phyloP scores from a whole-genome alignment of 2,113 vertebrate species.

The Struthio camelus region DNA sequence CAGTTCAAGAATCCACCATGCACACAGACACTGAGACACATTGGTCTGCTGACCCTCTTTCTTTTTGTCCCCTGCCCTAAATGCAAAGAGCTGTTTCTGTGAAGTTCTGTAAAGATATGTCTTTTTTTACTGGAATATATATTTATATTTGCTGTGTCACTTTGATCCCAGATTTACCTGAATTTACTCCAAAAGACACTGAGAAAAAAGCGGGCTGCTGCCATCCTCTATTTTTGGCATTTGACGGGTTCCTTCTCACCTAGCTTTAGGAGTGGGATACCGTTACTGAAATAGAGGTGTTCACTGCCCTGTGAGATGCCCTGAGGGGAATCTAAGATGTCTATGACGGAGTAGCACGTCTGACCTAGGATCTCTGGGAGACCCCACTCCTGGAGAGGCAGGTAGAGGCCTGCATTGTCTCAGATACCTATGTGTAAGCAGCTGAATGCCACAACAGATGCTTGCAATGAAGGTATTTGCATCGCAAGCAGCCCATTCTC shows the following conservation, averaged over 20 bases:
- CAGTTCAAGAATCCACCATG: not conserved
- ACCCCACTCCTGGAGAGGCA: not conserved
- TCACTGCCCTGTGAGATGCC: not conserved
- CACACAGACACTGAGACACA: not conserved
- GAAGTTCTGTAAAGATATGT: not conserved
- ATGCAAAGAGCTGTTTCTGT: not conserved
- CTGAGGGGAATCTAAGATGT: not conserved
- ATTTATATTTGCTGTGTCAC: not conserved
- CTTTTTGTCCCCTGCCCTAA: not conserved
- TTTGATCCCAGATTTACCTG: not conserved
- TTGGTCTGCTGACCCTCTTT: accelerated
- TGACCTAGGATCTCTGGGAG: not conserved
- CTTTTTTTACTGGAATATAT: not conserved
- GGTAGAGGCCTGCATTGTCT: not conserved
- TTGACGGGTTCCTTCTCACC: not conserved
- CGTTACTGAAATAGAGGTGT: not conserved
- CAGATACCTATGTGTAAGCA: not conserved
- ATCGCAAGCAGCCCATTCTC: not conserved
- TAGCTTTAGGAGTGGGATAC: not conserved
- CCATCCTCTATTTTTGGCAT: not conserved
- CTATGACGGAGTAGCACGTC: not conserved
- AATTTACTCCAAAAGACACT: not conserved
- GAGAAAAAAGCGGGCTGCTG: not conserved
- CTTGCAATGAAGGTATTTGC: not conserved
- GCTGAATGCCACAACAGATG: not conserved